Base-by-base conservation (phyloP, 1,140 invertebrate species). In the Portunus trituberculatus region DNA sequence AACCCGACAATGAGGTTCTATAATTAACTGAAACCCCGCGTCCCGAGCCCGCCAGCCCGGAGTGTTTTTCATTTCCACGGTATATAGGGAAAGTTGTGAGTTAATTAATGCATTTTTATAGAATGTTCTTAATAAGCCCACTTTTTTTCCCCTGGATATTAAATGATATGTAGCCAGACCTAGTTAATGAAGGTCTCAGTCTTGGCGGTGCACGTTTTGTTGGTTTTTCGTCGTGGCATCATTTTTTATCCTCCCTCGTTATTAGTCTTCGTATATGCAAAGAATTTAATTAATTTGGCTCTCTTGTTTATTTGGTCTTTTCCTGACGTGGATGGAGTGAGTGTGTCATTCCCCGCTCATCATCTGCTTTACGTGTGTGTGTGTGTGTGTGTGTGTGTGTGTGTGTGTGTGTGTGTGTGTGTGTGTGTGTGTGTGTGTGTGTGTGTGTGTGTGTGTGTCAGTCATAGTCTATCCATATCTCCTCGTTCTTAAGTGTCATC, bases 41-140 rank as follows among this genome's bases (percentile, higher is more conserved):
- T 76, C 86, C 93, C 52, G 29, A 39, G 82, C 67, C 82, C 93
- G 48, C 76, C 93, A 67, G 93, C 93, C 87, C 82, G 25, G 46
- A 94, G 93, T 94, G 93, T 94, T 94, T 94, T 90, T 94, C 93
- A 94, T 94, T 94, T 94, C 88, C 93, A 89, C 87, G 29, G 88
- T 31, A 89, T 94, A 94, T 94, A 94, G 93, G 93, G 93, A 94
- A 94, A 94, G 84, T 94, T 94, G 93, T 76, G 93, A 94, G 87
- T 94, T 94, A 94, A 94, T 94, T 94, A 94, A 94, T 90, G 93
- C 93, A 94, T 94, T 94, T 94, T 94, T 94, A 90, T 90, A 94
- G 86, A 90, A 87, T 25, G 52, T 46, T 94, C 93, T 94, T 94
- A 94, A 94, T 94, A 94, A 94, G 88, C 87, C 52, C 67, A 76